Conservation (phyloP, 1,140 invertebrate genomes). For the Meteorus sp. region DNA sequence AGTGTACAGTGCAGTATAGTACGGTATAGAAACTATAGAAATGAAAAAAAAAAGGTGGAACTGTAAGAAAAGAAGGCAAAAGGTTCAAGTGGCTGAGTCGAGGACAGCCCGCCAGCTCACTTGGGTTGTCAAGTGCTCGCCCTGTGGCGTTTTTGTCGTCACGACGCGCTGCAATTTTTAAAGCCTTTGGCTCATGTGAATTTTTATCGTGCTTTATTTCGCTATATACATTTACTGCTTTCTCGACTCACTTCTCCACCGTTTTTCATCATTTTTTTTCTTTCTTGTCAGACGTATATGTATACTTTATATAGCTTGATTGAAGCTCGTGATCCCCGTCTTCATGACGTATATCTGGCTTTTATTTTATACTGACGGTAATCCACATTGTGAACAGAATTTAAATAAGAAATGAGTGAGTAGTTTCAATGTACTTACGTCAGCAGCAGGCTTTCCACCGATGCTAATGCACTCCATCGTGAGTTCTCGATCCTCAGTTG, state of each 20-base stretch:
- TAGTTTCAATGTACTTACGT: slow-evolving; percentile 64
- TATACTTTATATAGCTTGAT: too few species aligned
- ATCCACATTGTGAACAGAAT: too few species aligned
- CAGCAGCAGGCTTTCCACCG: slow-evolving; percentile 88
- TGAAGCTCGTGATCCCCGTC: too few species aligned
- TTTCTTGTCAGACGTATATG: not conserved
- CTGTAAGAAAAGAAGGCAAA: slow-evolving; percentile 18
- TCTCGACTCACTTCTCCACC: not conserved
- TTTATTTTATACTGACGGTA: not conserved
- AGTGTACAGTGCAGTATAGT: too few species aligned
- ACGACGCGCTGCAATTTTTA: slow-evolving; percentile 16
- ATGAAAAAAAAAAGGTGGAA: slow-evolving; percentile 17
- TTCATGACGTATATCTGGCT: too few species aligned
- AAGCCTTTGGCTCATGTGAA: slow-evolving; percentile 2
- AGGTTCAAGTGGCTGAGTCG: slow-evolving; percentile 20
- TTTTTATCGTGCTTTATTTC: slow-evolving; percentile 3
- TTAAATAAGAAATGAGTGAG: too few species aligned
- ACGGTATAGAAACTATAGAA: slow-evolving; percentile 21
- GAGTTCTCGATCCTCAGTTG: slow-evolving; percentile 85
- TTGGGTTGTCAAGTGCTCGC: slow-evolving; percentile 17
- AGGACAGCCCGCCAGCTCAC: slow-evolving; percentile 8
- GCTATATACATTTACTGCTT: not conserved
- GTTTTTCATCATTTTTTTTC: not conserved
- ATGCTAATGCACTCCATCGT: slow-evolving; percentile 87
- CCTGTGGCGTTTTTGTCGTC: slow-evolving; percentile 17